A percentile compares a stretch with the other conserved stretches of the same genome.
phyloP scores from a whole-genome alignment of 1,140 invertebrate species.

The Drosophila chauvacae region DNA sequence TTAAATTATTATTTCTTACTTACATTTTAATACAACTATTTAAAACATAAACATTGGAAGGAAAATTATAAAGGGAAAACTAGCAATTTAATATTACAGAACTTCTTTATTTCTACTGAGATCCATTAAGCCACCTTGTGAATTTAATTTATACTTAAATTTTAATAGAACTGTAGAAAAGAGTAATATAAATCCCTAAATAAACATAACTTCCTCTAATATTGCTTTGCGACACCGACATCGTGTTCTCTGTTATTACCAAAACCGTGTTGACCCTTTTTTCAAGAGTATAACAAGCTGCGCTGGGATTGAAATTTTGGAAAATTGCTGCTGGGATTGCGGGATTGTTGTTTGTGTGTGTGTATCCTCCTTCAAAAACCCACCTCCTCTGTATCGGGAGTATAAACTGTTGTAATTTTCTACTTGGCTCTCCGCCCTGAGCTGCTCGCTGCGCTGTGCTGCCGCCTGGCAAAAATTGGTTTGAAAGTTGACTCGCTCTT shows the following conservation, averaged over 20 bases:
- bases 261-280: slow-evolving; percentile 3
- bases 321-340: slow-evolving; percentile 81
- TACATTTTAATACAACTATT: no score
- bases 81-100: neutral
- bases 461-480: slow-evolving; percentile 60
- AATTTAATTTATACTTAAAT: no score
- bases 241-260: neutral
- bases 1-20: no score
- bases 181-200: neutral
- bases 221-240: no score
- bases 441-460: slow-evolving; percentile 24
- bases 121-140: neutral
- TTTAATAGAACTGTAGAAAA: neutral
- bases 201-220: neutral
- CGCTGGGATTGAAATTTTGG: slow-evolving; percentile 68
- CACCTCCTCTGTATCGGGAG: slow-evolving; percentile 25
- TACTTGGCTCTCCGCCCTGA: slow-evolving; percentile 29
- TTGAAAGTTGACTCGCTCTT: slow-evolving; percentile 48
- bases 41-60: no score
- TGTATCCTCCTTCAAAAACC: neutral
- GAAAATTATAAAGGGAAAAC: no score
- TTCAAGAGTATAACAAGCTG: slow-evolving; percentile 28
- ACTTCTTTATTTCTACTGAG: fast-evolving
- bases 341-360: slow-evolving; percentile 65
- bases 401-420: slow-evolving; percentile 69